Percentiles rank a stretch among this genome's conserved stretches.
phyloP scores from a whole-genome alignment of 1,140 invertebrate species.

The Cyphomyrmex costatus region DNA sequence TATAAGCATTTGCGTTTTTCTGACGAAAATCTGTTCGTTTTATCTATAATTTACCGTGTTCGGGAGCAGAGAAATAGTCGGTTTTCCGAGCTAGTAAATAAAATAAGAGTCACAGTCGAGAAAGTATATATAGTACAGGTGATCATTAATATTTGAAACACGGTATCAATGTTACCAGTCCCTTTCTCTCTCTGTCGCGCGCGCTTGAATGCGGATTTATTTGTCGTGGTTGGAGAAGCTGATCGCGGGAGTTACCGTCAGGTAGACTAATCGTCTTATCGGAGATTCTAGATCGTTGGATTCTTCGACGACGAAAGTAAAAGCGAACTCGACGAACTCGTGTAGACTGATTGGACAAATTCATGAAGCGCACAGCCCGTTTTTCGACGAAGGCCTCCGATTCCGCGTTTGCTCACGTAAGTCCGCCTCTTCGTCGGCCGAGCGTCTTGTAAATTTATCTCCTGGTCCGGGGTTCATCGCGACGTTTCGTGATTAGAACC shows the following conservation, averaged over 20 bases:
- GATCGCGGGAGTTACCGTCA: conserved; percentile 26
- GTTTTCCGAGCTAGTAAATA: conserved; percentile 39
- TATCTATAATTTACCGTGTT: conserved; percentile 46
- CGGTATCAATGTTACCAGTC: conserved; percentile 49
- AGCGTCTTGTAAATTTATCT: conserved; percentile 68
- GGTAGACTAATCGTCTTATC: conserved; percentile 32
- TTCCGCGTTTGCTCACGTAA: conserved; percentile 37
- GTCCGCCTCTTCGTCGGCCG: conserved; percentile 32
- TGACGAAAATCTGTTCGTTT: conserved; percentile 30
- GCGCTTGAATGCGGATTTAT: conserved; percentile 16
- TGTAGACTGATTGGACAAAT: conserved; percentile 20
- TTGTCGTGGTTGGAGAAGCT: conserved; percentile 24
- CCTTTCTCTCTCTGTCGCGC: neutral
- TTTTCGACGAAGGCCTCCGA: neutral
- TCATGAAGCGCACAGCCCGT: neutral
- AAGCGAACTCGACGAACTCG: conserved; percentile 11
- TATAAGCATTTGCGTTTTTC: conserved; percentile 3
- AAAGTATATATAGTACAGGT: conserved; percentile 29
- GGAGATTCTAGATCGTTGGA: conserved; percentile 24
- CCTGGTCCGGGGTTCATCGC: conserved; percentile 1
- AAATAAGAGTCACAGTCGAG: conserved; percentile 46
- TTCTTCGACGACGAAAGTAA: conserved; percentile 23
- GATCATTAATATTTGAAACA: conserved; percentile 57
- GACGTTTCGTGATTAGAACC: conserved; percentile 67
- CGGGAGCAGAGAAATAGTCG: neutral